A percentile compares a stretch with the other conserved stretches of the same genome.
phyloP scores from a whole-genome alignment of 2,888 invertebrate genomes.

The Chouioia cunea region DNA sequence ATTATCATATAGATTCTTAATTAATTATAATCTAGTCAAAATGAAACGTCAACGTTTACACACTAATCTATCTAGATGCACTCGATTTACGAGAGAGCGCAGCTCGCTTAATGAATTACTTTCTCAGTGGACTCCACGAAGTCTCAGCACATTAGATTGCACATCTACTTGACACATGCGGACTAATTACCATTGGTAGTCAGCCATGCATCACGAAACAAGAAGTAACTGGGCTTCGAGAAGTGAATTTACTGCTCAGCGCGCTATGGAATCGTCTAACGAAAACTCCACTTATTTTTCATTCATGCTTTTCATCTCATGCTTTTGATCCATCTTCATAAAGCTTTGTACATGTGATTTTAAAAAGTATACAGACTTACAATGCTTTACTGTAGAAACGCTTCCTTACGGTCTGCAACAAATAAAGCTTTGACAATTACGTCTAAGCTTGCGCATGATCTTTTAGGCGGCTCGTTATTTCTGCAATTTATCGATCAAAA shows the following conservation, averaged over 20 bases:
- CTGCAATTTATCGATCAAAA: too few species aligned
- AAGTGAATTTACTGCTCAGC: slow-evolving; percentile 55
- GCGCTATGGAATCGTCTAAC: slow-evolving; percentile 59
- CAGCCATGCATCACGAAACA: slow-evolving; percentile 57
- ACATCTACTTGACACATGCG: slow-evolving; percentile 56
- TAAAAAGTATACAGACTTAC: too few species aligned
- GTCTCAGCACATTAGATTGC: slow-evolving; percentile 50
- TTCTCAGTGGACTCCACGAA: slow-evolving; percentile 27
- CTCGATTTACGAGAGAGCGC: too few species aligned
- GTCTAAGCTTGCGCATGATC: too few species aligned
- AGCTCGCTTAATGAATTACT: too few species aligned
- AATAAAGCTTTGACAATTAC: not conserved
- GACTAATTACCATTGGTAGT: slow-evolving; percentile 59
- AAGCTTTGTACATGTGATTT: too few species aligned
- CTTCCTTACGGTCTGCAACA: not conserved
- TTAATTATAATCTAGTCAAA: not conserved
- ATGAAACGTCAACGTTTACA: not conserved
- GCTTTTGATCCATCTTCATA: not conserved
- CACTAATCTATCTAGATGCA: too few species aligned
- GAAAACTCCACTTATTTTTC: slow-evolving; percentile 44
- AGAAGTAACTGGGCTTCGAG: slow-evolving; percentile 50
- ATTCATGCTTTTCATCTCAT: not conserved
- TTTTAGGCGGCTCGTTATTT: too few species aligned
- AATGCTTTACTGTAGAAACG: too few species aligned
- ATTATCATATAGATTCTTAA: not conserved